Evolutionary conservation across 2,888 invertebrate genomes (phyloP), one percentile per base, ranked within the genome.

Genomic region (Dryobota labecula): DNA sequence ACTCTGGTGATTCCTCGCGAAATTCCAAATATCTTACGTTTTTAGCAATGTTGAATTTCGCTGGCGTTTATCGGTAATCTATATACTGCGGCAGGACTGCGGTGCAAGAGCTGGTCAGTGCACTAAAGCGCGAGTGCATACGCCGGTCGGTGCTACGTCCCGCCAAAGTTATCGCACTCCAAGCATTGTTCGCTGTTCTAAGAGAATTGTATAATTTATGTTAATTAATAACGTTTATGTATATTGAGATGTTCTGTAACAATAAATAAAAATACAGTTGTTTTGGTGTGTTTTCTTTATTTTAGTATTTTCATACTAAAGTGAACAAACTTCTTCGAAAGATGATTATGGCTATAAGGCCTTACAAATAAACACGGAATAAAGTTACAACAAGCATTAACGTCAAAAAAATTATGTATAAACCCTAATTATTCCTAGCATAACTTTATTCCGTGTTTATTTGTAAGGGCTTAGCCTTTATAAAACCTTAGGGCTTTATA

Each of bases 231-330:
- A 70, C 62, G 4, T 73, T 69, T 63, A 77, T 86, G 82, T 87
- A 85, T 84, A 84, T 84, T 82, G 81, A 82, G 78, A 76, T 81
- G 73, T 84, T 82, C 76, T 80, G 60, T 79, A 62, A 63, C 30
- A 84, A 80, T 86, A 79, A 82, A 80, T 79, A 75, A 74, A 81
- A 84, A 80, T 41, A 36, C 43, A 27, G 64, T 77, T 71, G 41
- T 54, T 64, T 69, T 63, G 63, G 33, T 47, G 18, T n/a, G n/a
- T n/a, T n/a, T n/a, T n/a, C n/a, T n/a, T n/a, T n/a, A n/a, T n/a
- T n/a, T n/a, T n/a, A n/a, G n/a, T n/a, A n/a, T n/a, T n/a, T n/a
- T n/a, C n/a, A n/a, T n/a, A n/a, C n/a, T n/a, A n/a, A n/a, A n/a
- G n/a, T n/a, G n/a, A n/a, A n/a, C n/a, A n/a, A n/a, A n/a, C n/a